A percentile compares a stretch with the other conserved stretches of the same genome.
phyloP scores from a whole-genome alignment of 2,113 vertebrate species.

The Etheostoma spectabile region DNA sequence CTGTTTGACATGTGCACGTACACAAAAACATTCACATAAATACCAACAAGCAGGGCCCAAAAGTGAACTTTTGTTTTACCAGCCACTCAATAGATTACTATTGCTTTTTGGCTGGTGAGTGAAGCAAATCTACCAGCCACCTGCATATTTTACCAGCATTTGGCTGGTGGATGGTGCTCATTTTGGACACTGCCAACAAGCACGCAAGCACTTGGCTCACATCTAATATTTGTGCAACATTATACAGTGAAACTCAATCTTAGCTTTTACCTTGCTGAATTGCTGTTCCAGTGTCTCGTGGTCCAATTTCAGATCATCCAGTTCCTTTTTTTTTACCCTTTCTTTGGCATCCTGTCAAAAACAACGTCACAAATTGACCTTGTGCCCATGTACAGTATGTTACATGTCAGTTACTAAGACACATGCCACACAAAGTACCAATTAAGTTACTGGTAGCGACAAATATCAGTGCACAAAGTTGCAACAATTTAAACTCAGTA shows the following conservation, averaged over 20 bases:
- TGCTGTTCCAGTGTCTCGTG: constrained; percentile 88
- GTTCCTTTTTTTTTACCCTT: constrained; percentile 83
- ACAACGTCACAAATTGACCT: constrained; percentile 9
- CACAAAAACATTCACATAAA: constrained; percentile 18
- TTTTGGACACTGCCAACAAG: background rate
- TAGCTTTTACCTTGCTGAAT: constrained; percentile 86
- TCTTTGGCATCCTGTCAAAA: constrained; percentile 82
- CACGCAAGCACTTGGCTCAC: background rate
- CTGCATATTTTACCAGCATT: too few species aligned
- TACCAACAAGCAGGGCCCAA: background rate
- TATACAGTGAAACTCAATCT: background rate
- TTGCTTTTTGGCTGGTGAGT: too few species aligned
- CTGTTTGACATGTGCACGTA: constrained; percentile 70
- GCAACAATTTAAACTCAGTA: background rate
- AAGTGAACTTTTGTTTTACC: too few species aligned
- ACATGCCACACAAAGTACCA: background rate
- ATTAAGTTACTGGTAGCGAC: background rate
- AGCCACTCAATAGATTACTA: too few species aligned
- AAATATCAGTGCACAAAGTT: background rate
- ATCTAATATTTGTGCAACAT: background rate
- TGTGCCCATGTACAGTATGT: background rate
- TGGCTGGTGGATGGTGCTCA: too few species aligned
- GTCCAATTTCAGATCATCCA: constrained; percentile 87
- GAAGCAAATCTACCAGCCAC: too few species aligned
- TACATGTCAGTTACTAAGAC: background rate